Percentiles rank a stretch among this genome's conserved stretches.
Evolutionary conservation across 2,797 vertebrate genomes (phyloP).

Genomic region (Smutsia gigantea): DNA sequence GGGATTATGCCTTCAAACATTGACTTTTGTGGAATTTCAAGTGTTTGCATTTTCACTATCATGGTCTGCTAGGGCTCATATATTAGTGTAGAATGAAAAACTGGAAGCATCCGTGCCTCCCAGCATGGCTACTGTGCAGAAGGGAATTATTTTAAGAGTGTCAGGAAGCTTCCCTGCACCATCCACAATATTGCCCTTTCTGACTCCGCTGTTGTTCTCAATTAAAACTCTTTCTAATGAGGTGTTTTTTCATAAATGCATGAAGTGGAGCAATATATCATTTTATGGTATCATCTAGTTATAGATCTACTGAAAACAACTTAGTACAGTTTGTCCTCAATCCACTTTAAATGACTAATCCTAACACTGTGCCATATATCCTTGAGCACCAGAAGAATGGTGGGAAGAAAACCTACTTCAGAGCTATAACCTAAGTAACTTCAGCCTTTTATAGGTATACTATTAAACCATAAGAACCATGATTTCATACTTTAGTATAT

Average conservation of each 20-base stretch:
- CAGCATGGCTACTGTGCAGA: neutral
- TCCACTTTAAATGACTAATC: slow-evolving; percentile 66
- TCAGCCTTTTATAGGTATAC: slow-evolving; percentile 55
- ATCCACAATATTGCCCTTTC: slow-evolving; percentile 14
- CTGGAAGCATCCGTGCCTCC: neutral
- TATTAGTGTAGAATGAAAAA: neutral
- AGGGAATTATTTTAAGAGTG: neutral
- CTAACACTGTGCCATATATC: neutral
- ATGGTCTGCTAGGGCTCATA: neutral
- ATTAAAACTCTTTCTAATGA: slow-evolving; percentile 59
- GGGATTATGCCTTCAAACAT: neutral
- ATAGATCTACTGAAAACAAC: slow-evolving; percentile 73
- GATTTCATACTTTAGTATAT: slow-evolving; percentile 67
- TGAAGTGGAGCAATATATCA: slow-evolving; percentile 72
- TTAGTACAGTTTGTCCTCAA: slow-evolving; percentile 62
- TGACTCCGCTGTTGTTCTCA: slow-evolving; percentile 41
- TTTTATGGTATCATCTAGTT: slow-evolving; percentile 73
- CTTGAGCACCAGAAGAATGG: neutral
- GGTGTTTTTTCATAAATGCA: slow-evolving; percentile 64
- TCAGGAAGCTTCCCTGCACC: neutral
- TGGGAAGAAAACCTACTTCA: neutral
- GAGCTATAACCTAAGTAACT: slow-evolving; percentile 10
- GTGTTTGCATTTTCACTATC: neutral
- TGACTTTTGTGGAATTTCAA: neutral
- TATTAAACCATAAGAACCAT: slow-evolving; percentile 71